phyloP scores from a whole-genome alignment of 1,140 invertebrate species.

The Maniola jurtina region DNA sequence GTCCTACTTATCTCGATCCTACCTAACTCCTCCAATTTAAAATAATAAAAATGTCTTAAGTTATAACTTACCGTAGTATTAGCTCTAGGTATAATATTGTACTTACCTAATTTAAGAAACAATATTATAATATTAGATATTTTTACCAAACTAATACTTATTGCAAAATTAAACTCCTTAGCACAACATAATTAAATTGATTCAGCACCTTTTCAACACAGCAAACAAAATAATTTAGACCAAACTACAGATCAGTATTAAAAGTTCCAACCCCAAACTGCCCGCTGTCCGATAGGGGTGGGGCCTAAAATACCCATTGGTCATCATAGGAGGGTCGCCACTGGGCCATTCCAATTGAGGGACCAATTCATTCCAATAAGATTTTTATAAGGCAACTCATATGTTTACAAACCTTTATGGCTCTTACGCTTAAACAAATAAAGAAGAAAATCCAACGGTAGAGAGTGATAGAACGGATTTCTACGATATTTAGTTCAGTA shows the following conservation, averaged over 20 bases:
- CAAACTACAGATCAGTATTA: slow-evolving; percentile 4
- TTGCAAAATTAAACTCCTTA: not conserved
- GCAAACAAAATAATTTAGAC: slow-evolving; percentile 3
- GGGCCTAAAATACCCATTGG: slow-evolving; percentile 37
- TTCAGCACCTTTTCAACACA: slow-evolving; percentile 21
- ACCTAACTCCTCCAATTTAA: no score
- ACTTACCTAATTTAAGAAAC: no score
- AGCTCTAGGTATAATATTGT: no score
- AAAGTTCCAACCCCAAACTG: slow-evolving; percentile 13
- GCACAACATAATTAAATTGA: not conserved
- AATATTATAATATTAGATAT: no score
- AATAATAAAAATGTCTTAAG: no score
- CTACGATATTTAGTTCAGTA: no score
- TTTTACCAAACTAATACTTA: no score
- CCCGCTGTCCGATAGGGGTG: slow-evolving; percentile 30
- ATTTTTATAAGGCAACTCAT: slow-evolving; percentile 18
- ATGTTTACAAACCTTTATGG: not conserved
- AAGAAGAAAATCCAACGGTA: not conserved
- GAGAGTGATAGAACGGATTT: not conserved
- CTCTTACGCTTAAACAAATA: not conserved
- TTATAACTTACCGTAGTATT: no score
- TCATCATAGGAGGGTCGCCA: slow-evolving; percentile 28
- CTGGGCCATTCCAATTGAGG: slow-evolving; percentile 11
- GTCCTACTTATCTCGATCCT: no score
- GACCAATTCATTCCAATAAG: slow-evolving; percentile 24